phyloP scores from a whole-genome alignment of 2,113 vertebrate species.

The Hippocampus comes region DNA sequence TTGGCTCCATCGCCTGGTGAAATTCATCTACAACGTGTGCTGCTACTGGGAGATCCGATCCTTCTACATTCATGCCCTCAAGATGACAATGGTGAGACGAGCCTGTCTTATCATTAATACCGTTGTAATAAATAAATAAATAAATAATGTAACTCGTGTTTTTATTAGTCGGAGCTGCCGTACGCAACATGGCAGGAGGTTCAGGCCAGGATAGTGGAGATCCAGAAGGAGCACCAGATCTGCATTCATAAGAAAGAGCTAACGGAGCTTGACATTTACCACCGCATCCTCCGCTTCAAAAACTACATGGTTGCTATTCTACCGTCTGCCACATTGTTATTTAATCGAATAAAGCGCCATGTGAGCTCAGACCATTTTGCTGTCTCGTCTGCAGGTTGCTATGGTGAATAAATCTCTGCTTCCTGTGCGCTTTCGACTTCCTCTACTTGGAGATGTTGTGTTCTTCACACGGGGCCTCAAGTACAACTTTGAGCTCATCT shows the following conservation, averaged over 20 bases:
- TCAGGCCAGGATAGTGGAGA: constrained; percentile 92
- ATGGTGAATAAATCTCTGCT: constrained; percentile 97
- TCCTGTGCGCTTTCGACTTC: constrained; percentile 86
- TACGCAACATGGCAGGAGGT: constrained; percentile 98
- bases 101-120: not conserved
- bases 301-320: constrained; percentile 88
- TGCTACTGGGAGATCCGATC: constrained; percentile 98
- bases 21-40: constrained; percentile 97
- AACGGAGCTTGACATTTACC: constrained; percentile 92
- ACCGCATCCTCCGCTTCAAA: constrained; percentile 96
- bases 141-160: not conserved
- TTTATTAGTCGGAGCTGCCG: constrained; percentile 83
- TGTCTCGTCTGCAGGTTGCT: constrained; percentile 66
- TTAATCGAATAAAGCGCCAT: not conserved
- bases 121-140: not conserved
- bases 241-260: constrained; percentile 98
- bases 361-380: constrained; percentile 1
- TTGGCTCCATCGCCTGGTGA: constrained; percentile 92
- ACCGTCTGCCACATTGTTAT: not conserved
- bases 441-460: constrained; percentile 81
- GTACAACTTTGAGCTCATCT: constrained; percentile 98
- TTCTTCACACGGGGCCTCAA: constrained; percentile 96
- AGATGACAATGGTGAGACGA: constrained; percentile 88
- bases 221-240: constrained; percentile 98
- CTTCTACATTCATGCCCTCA: constrained; percentile 91